Evolutionary conservation across 2,797 vertebrate genomes (phyloP), one percentile per base, ranked within the genome.

Genomic region (Parambassis ranga): DNA sequence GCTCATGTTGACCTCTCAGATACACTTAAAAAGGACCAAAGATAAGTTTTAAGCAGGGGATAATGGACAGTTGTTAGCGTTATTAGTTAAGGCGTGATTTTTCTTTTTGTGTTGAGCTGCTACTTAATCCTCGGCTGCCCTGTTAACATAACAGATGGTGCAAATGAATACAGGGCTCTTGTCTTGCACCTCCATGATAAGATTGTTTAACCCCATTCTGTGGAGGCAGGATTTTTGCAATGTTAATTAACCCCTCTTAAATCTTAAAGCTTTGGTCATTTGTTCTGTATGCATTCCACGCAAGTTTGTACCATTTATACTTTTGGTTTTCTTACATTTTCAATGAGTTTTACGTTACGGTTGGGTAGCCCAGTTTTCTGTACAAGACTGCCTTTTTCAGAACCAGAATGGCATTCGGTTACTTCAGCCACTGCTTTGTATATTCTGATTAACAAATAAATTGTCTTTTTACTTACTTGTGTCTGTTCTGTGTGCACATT

Each of bases 391-490:
- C 87, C 87, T 86, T 86, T 85, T 89, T 83, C 87, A 88, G 67
- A 87, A 82, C 77, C 83, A 87, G 82, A 87, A 88, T 90, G 87
- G 89, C 88, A 90, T 91, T 88, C 71, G 88, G 87, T 93, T 93
- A 92, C 91, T 91, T 86, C 90, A 90, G 92, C 91, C 92, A 93
- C 91, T 93, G 93, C 93, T 94, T 94, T 95, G 94, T 95, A 94
- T 94, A 94, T 94, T 95, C 93, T 94, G 93, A 93, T 91, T 90
- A 93, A 93, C 77, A 94, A 93, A 94, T 91, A 93, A 92, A 91
- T 91, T 93, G 93, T 94, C 92, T 94, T 94, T 94, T 93, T 93
- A 93, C 86, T 85, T 78, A 85, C 77, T 50, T 61, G 41, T 27
- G 60, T 60, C 15, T 65, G 36, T 37, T 32, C 26, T 79, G 14